Conservation (phyloP, 2,888 invertebrate species). For the Sericinus montela region DNA sequence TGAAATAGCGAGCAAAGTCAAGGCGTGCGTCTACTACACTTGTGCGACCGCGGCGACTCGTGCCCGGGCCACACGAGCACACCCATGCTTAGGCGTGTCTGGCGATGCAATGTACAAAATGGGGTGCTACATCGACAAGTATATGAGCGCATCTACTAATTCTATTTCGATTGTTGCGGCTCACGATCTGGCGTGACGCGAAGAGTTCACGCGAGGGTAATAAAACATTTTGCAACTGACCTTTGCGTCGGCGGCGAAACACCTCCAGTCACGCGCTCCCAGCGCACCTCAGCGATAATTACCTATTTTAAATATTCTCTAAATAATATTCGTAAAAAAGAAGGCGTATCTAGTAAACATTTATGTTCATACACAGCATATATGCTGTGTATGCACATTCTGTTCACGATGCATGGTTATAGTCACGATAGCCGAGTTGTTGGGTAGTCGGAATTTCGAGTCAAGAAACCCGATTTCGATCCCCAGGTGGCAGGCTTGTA, state of each 20-base stretch:
- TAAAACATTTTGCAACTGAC: conserved; percentile 23
- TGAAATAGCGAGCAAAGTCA: conserved; percentile 76
- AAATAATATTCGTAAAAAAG: too few relatives aligned
- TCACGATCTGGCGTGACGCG: conserved; percentile 23
- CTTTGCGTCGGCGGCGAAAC: conserved; percentile 21
- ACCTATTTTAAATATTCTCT: too few relatives aligned
- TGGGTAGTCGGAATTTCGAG: too few relatives aligned
- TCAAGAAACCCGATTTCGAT: too few relatives aligned
- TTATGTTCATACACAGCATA: too few relatives aligned
- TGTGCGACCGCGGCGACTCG: conserved; percentile 31
- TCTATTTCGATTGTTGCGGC: conserved; percentile 5
- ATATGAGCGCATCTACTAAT: conserved; percentile 22
- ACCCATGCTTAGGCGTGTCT: conserved; percentile 28
- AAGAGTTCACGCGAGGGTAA: conserved; percentile 30
- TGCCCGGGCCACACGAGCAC: conserved; percentile 28
- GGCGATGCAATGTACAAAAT: conserved; percentile 33
- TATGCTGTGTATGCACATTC: too few relatives aligned
- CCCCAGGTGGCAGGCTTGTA: too few relatives aligned
- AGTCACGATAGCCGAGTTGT: too few relatives aligned
- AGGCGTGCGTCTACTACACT: conserved; percentile 53
- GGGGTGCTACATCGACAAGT: conserved; percentile 18
- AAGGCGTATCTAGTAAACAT: too few relatives aligned
- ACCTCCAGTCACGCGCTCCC: neutral
- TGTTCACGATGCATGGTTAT: too few relatives aligned
- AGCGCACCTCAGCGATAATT: too few relatives aligned